Base-by-base conservation (phyloP, 2,797 vertebrate species). In the Pristis pectinata region DNA sequence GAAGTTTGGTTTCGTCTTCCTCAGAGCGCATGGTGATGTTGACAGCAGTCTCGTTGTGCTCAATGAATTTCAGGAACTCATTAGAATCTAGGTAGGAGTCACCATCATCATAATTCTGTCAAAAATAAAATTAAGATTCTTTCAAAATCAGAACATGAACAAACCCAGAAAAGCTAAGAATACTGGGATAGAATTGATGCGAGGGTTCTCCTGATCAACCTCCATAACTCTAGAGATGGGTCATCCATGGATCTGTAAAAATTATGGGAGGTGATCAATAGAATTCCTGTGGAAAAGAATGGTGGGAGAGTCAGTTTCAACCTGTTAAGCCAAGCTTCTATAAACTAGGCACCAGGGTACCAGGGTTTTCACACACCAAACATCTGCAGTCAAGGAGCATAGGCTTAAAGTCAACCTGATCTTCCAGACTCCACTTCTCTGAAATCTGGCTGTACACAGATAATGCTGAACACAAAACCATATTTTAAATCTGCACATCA, bases 51-150 rank as follows among this genome's bases (percentile, higher is more conserved):
- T 99, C 98, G 5, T 99, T 99, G 96, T 99, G 99, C 96, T 99
- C 98, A 96, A 99, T 98, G 96, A 99, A 99, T 93, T 98, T 99
- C 95, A 99, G 97, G 95, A 99, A 98, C 96, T 99, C 99, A 0
- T 97, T 97, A 91, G 99, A 99, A 96, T 99, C 99, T 96, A 99
- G 95, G 96, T 97, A 97, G 95, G 98, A 97, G 96, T 99, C 99
- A 0, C 98, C 99, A 56, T 98, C 98, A 94, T 99, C 99, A 85
- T 98, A 99, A 27, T 96, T 98, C 99, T 99, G 95, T 30, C 34
- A 64, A 41, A 53, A 44, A 92, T 9, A 24, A 64, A 91, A 91
- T 64, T 10, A 91, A 91, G n/a, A 41, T 24, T 91, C 15, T 79
- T 91, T 24, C 87, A 91, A 91, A 37, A 61, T 24, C 61, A 91